These are phyloP conservation scores for Lipophrys pholis DNA, from an alignment of 2,113 vertebrate genomes.

Conservation along the genomic window DNA sequence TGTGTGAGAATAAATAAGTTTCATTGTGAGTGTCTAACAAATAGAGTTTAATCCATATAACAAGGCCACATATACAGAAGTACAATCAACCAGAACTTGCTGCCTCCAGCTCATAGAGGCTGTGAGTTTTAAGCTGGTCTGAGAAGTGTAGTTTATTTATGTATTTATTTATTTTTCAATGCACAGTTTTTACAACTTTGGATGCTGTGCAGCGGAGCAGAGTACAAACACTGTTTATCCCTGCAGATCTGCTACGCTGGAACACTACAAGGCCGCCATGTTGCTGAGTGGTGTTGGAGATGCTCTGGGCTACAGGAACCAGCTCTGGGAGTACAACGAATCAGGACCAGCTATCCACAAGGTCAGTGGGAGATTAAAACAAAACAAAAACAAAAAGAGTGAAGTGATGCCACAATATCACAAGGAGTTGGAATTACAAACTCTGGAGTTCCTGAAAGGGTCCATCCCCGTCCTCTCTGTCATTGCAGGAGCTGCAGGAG, in stretches of 20 bases:
- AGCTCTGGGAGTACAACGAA: conserved; percentile 87
- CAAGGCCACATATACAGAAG: too few relatives aligned
- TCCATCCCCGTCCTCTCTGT: too few relatives aligned
- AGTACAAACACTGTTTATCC: neutral
- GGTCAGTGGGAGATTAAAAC: conserved; percentile 56
- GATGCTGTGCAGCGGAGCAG: neutral
- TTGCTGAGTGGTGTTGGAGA: conserved; percentile 87
- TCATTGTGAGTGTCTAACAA: too few relatives aligned
- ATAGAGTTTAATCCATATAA: too few relatives aligned
- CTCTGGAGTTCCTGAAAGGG: too few relatives aligned
- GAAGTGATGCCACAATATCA: neutral
- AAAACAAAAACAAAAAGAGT: neutral
- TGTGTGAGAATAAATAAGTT: too few relatives aligned
- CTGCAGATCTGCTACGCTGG: conserved; percentile 55
- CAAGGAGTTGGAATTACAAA: too few relatives aligned
- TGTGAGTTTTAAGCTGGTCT: too few relatives aligned
- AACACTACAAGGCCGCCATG: conserved; percentile 85
- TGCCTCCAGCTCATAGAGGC: too few relatives aligned
- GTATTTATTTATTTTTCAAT: too few relatives aligned
- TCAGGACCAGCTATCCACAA: conserved; percentile 84
- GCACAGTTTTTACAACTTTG: neutral
- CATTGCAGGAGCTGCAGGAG: conserved; percentile 79
- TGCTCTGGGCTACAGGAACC: conserved; percentile 85
- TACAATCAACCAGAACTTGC: too few relatives aligned
- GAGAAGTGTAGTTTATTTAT: too few relatives aligned